phyloP scores from a whole-genome alignment of 2,888 invertebrate species.

The Gortyna flavago region DNA sequence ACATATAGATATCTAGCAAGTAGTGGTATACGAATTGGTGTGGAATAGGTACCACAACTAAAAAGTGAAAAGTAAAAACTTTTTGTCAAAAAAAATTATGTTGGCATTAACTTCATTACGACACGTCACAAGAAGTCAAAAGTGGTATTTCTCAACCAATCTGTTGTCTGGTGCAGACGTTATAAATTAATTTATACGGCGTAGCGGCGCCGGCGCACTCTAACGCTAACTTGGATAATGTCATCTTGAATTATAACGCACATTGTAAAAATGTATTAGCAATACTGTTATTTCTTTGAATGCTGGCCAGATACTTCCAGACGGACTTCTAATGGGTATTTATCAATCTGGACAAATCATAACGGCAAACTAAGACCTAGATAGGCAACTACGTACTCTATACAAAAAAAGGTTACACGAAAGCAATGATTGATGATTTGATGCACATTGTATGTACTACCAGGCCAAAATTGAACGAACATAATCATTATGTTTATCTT shows the following conservation, averaged over 20 bases:
- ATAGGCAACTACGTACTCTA: not conserved
- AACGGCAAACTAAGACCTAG: slow-evolving; percentile 16
- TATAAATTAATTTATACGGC: slow-evolving; percentile 64
- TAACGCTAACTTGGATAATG: slow-evolving; percentile 60
- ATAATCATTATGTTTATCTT: not conserved
- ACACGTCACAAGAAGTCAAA: not conserved
- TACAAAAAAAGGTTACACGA: not conserved
- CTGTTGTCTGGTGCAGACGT: slow-evolving; percentile 18
- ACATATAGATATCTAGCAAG: too few species aligned
- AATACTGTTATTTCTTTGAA: slow-evolving; percentile 55
- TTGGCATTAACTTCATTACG: not conserved
- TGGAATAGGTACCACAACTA: too few species aligned
- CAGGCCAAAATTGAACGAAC: not conserved
- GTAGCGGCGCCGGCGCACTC: slow-evolving; percentile 56
- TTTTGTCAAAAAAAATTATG: too few species aligned
- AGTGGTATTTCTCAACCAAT: slow-evolving; percentile 19
- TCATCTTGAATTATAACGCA: slow-evolving; percentile 61
- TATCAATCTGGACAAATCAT: slow-evolving; percentile 24
- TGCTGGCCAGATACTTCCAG: slow-evolving; percentile 2
- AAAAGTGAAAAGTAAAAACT: too few species aligned
- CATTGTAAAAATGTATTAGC: slow-evolving; percentile 55
- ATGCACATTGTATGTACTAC: slow-evolving; percentile 2
- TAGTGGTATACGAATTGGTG: too few species aligned
- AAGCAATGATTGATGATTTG: slow-evolving; percentile 20
- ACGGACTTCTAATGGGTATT: not conserved